phyloP scores from a whole-genome alignment of 2,113 vertebrate genomes.

The Notothenia coriiceps region DNA sequence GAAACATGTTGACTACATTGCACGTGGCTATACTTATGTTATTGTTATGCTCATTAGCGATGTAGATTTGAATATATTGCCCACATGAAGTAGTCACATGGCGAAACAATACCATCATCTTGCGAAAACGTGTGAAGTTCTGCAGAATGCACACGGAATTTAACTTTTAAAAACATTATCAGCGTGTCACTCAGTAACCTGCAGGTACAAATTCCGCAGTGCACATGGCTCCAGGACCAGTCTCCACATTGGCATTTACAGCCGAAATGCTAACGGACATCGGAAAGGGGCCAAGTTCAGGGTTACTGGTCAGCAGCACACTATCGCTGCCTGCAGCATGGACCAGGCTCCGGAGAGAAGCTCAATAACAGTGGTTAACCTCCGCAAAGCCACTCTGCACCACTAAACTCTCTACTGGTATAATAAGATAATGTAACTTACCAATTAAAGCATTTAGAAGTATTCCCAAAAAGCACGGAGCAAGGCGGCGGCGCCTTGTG shows the following conservation, averaged over 20 bases:
- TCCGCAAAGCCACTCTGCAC: slow-evolving; percentile 9
- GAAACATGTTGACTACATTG: neutral
- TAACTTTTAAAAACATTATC: slow-evolving; percentile 9
- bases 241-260: slow-evolving; percentile 14
- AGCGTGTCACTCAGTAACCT: neutral
- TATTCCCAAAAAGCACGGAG: slow-evolving; percentile 78
- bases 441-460: slow-evolving; percentile 80
- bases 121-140: neutral
- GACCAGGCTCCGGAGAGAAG: slow-evolving; percentile 7
- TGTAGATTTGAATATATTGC: neutral
- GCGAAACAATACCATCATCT: neutral
- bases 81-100: neutral
- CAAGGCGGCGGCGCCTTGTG: slow-evolving; percentile 74
- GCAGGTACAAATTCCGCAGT: neutral
- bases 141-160: neutral
- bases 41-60: neutral
- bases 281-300: slow-evolving; percentile 68
- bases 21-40: slow-evolving; percentile 42
- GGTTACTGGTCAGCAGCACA: slow-evolving; percentile 46
- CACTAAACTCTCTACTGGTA: neutral
- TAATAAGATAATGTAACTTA: slow-evolving; percentile 69
- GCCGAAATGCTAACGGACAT: slow-evolving; percentile 28
- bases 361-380: slow-evolving; percentile 9
- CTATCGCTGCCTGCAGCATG: slow-evolving; percentile 32
- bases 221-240: neutral